Evolutionary conservation across 2,797 vertebrate genomes (phyloP).

Genomic region (Sebastes elongatus): DNA sequence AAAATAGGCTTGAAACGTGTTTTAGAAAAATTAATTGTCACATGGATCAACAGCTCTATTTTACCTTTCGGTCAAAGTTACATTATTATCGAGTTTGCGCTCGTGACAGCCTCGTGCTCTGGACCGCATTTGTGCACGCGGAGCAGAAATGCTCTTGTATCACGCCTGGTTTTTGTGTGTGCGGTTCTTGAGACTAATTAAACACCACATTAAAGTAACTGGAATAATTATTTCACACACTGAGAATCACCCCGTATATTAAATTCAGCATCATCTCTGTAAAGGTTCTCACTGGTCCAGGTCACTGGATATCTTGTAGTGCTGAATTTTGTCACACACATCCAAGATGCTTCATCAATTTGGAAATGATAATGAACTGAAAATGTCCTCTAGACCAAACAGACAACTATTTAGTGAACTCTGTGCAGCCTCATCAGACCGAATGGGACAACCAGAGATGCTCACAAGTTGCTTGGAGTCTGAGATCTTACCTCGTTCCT

Average conservation of each 20-base stretch:
- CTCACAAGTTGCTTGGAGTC: neutral
- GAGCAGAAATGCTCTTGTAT: no score
- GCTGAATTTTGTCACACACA: neutral
- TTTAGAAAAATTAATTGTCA: neutral
- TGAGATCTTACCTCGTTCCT: conserved; percentile 83
- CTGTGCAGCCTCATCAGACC: neutral
- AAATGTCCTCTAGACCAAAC: neutral
- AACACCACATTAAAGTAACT: no score
- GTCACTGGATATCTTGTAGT: neutral
- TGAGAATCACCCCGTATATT: neutral
- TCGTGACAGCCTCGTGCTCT: no score
- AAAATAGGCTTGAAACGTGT: neutral
- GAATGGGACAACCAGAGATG: no score
- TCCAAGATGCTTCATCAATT: neutral
- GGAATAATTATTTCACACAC: neutral
- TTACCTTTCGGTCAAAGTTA: no score
- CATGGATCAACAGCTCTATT: no score
- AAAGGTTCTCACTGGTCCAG: neutral
- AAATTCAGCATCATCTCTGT: neutral
- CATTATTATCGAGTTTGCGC: no score
- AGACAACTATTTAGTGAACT: neutral
- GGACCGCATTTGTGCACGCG: no score
- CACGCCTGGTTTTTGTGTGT: no score
- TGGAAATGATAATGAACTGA: no score
- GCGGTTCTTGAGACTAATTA: no score